Conservation (phyloP, 2,797 vertebrate species). For the Benthosema pterotum region DNA sequence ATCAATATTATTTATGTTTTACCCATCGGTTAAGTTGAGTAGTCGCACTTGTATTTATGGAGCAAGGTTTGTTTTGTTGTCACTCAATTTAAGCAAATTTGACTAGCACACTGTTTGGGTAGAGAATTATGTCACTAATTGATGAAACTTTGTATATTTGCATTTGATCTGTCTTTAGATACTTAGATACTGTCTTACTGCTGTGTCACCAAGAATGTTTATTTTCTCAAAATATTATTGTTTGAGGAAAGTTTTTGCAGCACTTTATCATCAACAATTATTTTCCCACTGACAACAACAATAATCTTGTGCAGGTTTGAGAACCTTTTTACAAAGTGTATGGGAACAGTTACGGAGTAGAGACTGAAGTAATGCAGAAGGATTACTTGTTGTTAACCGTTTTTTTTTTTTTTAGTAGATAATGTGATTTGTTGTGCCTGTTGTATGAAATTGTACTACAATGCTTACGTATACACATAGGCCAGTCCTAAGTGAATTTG, state of each 20-base stretch:
- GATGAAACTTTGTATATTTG: conserved; percentile 2
- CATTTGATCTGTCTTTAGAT: background rate
- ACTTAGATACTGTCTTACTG: conserved; percentile 48
- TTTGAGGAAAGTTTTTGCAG: conserved; percentile 51
- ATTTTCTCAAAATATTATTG: conserved; percentile 16
- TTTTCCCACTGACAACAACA: conserved; percentile 28
- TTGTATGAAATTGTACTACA: background rate
- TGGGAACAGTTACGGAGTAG: conserved; percentile 47
- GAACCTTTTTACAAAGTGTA: conserved; percentile 9
- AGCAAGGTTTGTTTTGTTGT: background rate
- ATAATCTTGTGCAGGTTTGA: conserved; percentile 5
- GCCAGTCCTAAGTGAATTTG: conserved; percentile 15
- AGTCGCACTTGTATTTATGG: background rate
- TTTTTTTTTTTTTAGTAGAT: conserved; percentile 35
- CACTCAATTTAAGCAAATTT: conserved; percentile 29
- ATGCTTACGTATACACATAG: background rate
- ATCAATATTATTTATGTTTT: conserved; percentile 19
- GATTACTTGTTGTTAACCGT: conserved; percentile 42
- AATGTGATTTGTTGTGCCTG: conserved; percentile 38
- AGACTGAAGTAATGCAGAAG: conserved; percentile 61
- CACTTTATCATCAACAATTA: conserved; percentile 69
- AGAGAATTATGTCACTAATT: conserved; percentile 15
- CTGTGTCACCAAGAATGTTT: conserved; percentile 53
- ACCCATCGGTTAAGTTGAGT: conserved; percentile 11
- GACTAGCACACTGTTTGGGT: background rate